Conservation (phyloP, 2,797 vertebrate species). For the Mus minutoides region DNA sequence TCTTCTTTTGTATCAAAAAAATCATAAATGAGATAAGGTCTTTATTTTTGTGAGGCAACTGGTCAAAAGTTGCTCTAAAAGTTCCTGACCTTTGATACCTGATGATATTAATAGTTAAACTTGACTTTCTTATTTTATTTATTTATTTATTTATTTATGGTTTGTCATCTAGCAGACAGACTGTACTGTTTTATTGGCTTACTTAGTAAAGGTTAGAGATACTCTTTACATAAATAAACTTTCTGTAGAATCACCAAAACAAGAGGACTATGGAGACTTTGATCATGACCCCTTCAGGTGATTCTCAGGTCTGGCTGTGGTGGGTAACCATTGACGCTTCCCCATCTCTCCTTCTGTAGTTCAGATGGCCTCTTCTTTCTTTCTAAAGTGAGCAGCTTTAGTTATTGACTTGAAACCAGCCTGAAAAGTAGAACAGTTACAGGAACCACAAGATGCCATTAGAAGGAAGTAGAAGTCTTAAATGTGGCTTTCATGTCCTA, state of each 20-base stretch:
- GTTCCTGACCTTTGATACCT: conserved; percentile 36
- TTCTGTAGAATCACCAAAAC: conserved; percentile 37
- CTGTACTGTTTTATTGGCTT: background rate
- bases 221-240: background rate
- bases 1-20: conserved; percentile 75
- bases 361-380: background rate
- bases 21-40: conserved; percentile 24
- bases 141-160: background rate
- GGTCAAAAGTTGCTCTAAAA: conserved; percentile 28
- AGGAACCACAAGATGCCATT: background rate
- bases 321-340: background rate
- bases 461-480: conserved; percentile 39
- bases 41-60: conserved; percentile 41
- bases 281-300: conserved; percentile 1
- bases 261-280: background rate
- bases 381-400: conserved; percentile 36
- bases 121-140: conserved; percentile 19
- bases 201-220: conserved; percentile 6
- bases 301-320: conserved; percentile 8
- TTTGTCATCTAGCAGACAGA: conserved; percentile 37
- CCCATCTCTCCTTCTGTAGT: background rate
- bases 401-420: conserved; percentile 19
- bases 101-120: conserved; percentile 36
- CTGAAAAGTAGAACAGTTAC: conserved; percentile 6
- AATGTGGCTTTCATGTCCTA: conserved; percentile 7